phyloP scores from a whole-genome alignment of 2,113 vertebrate genomes.

The Donacobius atricapilla region DNA sequence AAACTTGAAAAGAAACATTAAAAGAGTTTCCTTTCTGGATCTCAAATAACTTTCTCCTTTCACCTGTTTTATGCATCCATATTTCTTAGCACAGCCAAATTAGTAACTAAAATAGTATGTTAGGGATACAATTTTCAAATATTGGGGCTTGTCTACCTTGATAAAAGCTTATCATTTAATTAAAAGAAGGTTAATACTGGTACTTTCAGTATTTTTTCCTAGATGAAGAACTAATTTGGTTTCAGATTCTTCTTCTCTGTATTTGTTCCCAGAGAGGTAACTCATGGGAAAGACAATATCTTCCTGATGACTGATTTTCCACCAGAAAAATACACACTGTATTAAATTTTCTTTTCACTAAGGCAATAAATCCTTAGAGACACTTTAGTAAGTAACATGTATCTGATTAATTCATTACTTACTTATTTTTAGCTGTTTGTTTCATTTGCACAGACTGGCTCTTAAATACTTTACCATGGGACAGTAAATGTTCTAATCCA shows the following conservation, averaged over 20 bases:
- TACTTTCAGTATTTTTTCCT: not conserved
- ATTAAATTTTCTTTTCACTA: conserved; percentile 3
- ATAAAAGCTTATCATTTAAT: not conserved
- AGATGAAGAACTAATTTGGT: not conserved
- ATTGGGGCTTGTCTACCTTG: not conserved
- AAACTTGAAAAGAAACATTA: not conserved
- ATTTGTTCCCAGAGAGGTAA: not conserved
- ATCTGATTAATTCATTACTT: conserved; percentile 35
- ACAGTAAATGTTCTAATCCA: not conserved
- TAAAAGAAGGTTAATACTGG: not conserved
- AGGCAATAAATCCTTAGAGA: not conserved
- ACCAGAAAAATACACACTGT: not conserved
- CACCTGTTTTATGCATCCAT: not conserved
- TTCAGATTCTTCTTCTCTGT: not conserved
- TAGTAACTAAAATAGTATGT: not conserved
- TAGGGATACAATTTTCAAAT: not conserved
- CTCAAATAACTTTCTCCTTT: not conserved
- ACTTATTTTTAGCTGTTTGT: conserved; percentile 14
- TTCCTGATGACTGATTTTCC: not conserved
- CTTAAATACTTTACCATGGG: not conserved
- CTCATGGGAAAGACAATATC: not conserved
- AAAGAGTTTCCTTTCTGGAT: not conserved
- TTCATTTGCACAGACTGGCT: not conserved
- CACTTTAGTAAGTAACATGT: not conserved
- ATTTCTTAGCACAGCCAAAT: not conserved